Evolutionary conservation across 2,888 invertebrate genomes (phyloP).

Genomic region (Dasypolia templi): DNA sequence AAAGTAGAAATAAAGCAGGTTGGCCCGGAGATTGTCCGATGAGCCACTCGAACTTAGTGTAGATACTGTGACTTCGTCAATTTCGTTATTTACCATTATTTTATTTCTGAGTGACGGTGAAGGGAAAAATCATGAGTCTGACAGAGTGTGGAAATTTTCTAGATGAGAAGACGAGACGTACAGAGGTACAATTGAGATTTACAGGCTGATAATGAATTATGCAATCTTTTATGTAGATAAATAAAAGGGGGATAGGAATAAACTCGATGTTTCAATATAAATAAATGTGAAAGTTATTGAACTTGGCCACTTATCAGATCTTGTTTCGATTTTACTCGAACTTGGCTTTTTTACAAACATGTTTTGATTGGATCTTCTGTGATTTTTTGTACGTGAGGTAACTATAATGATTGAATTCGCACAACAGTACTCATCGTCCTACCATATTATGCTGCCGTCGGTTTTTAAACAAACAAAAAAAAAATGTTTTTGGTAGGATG

Average conservation of each 20-base stretch:
- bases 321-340: slow-evolving; percentile 44
- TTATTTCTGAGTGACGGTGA: not conserved
- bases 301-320: slow-evolving; percentile 45
- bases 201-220: not conserved
- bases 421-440: not conserved
- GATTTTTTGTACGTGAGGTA: slow-evolving; percentile 7
- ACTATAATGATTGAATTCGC: slow-evolving; percentile 2
- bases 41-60: not conserved
- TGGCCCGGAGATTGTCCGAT: not conserved
- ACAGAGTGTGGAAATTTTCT: not conserved
- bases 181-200: no score
- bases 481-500: not conserved
- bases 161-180: not conserved
- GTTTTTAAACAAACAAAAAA: not conserved
- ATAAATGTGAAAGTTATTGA: slow-evolving; percentile 51
- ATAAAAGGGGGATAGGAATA: not conserved
- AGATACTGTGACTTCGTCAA: not conserved
- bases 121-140: not conserved
- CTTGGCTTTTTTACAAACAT: slow-evolving; percentile 45
- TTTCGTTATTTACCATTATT: not conserved
- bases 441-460: not conserved
- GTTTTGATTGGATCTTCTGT: slow-evolving; percentile 37
- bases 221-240: not conserved
- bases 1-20: not conserved
- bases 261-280: not conserved